phyloP scores from a whole-genome alignment of 2,797 vertebrate species.

The Glyptemys insculpta region DNA sequence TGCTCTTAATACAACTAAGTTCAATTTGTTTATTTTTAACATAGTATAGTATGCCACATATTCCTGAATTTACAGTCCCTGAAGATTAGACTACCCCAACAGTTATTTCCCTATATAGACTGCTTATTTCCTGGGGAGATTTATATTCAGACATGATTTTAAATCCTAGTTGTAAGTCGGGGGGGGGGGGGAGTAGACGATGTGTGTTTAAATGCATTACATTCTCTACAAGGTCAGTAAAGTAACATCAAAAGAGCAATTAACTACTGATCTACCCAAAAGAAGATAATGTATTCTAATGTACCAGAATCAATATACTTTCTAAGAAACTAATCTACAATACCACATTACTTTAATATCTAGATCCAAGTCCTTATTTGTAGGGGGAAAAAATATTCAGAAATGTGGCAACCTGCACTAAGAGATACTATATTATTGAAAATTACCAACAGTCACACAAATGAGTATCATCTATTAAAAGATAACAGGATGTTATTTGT shows the following conservation, averaged over 20 bases:
- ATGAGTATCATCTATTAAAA: not conserved
- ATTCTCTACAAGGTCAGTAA: not conserved
- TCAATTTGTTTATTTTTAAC: not conserved
- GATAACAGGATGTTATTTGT: not conserved
- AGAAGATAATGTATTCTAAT: not conserved
- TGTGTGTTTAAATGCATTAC: not conserved
- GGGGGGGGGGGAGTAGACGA: accelerated
- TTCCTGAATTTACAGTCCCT: not conserved
- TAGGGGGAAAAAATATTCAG: not conserved
- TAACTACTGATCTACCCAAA: constrained; percentile 2
- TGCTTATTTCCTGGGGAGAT: not conserved
- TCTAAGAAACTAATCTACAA: not conserved
- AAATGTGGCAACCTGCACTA: not conserved
- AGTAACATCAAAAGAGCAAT: not conserved
- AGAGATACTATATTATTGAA: not conserved
- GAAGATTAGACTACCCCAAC: not conserved
- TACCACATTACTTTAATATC: not conserved
- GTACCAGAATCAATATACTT: not conserved
- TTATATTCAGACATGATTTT: not conserved
- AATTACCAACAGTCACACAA: not conserved
- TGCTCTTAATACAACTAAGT: not conserved
- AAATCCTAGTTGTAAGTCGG: not conserved
- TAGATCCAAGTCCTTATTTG: not conserved
- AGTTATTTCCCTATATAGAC: not conserved
- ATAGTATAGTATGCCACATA: not conserved